Percentiles rank a stretch among this genome's conserved stretches.
Conservation (phyloP, 2,797 vertebrate species). For the Gallinago nigripennis region DNA sequence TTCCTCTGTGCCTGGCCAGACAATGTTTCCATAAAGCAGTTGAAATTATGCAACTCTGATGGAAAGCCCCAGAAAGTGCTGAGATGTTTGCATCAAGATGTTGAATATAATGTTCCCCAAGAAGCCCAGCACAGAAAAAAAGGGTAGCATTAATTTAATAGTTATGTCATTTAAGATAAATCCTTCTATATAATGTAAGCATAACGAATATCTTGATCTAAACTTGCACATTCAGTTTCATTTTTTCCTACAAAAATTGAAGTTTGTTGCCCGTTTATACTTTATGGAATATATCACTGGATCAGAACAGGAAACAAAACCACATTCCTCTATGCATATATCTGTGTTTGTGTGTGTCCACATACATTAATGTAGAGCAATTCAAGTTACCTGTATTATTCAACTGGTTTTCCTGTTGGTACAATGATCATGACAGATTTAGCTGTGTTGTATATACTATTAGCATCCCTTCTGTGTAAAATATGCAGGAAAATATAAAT, state of each 20-base stretch:
- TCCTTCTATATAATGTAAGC: neutral
- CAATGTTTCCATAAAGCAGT: neutral
- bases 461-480: neutral
- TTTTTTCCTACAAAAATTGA: neutral
- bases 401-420: neutral
- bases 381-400: neutral
- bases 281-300: neutral
- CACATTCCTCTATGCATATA: accelerated
- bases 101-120: neutral
- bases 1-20: neutral
- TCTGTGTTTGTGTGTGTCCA: accelerated
- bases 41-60: neutral
- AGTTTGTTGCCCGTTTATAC: neutral
- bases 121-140: neutral
- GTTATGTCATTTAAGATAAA: neutral
- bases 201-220: neutral
- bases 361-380: neutral
- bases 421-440: neutral
- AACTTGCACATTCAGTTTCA: neutral
- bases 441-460: neutral
- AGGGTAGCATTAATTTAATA: neutral
- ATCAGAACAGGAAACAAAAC: neutral
- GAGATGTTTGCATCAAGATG: neutral
- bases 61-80: neutral
- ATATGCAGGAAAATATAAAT: neutral